Base-by-base conservation (phyloP, 35 echinoderm and acorn worm species). In the Chiridota heheva region DNA sequence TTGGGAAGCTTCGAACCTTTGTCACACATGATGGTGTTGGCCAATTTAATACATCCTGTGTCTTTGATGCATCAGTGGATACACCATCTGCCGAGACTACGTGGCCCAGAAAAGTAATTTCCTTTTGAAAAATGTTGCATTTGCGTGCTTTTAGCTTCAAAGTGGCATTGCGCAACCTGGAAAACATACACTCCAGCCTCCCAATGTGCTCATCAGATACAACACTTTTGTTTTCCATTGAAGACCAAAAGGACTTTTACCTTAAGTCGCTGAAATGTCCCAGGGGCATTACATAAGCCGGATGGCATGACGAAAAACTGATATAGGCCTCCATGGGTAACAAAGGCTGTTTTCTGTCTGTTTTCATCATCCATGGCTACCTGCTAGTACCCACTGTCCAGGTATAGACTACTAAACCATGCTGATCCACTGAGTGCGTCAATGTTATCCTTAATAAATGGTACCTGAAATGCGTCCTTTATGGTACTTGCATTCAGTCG, bases 391-490 rank as follows among this genome's bases (percentile, higher is more conserved):
- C 70, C 70, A 10, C n/a, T 57, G 12, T 44, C 44, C 22, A 48
- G 26, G 24, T 78, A 25, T 2, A 59, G n/a, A 4, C 35, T 38
- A 24, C 25, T 61, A 53, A 84, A 84, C 64, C 63, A 84, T n/a
- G 27, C 2, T 4, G 81, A 26, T 1, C 66, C 81, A 12, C 64
- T 18, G 6, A 84, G 35, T 4, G 67, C 30, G 43, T 91, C 81
- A 7, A 91, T 53, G 37, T 40, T 43, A 28, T 91, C 88, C 30
- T 85, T 49, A 13, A 91, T 91, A 3, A 40, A 45, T 3, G 88
- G 81, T 6, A 91, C 13, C 1, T 81, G 88, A 28, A 80, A 84
- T 5, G 81, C 60, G 43, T 85, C 82, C 24, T 85, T 85, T n/a
- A 68, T 61, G 10, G 88, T 91, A 5, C 70, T 42, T 20, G 56